A percentile compares a stretch with the other conserved stretches of the same genome.
These are phyloP conservation scores for Ferrisia virgata DNA, from an alignment of 2,888 invertebrate species.

Conservation along the genomic window DNA sequence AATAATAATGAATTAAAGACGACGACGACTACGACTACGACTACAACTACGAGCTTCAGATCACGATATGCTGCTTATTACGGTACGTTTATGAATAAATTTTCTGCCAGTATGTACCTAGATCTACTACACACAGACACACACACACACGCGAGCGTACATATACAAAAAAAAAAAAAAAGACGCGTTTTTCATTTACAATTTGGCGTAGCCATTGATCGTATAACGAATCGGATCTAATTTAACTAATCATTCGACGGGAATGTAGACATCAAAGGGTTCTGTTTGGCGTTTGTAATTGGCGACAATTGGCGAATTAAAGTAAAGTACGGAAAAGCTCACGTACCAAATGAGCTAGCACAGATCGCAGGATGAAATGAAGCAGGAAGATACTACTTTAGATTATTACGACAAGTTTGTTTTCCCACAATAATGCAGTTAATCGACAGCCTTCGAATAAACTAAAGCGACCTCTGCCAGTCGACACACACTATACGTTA, in stretches of 20 bases:
- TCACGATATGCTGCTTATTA: too few species aligned
- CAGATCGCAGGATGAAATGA: slow-evolving; percentile 36
- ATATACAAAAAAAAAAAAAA: too few species aligned
- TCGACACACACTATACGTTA: background rate
- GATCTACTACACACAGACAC: background rate
- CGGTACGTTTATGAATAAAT: too few species aligned
- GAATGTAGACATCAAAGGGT: slow-evolving; percentile 31
- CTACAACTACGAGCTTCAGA: too few species aligned
- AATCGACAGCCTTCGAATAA: slow-evolving; percentile 43
- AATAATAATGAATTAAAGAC: background rate
- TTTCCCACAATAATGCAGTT: slow-evolving; percentile 43
- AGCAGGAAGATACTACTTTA: slow-evolving; percentile 42
- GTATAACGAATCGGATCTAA: background rate
- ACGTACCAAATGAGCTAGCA: background rate
- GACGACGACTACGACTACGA: background rate
- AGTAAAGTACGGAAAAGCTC: slow-evolving; percentile 17
- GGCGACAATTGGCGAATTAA: slow-evolving; percentile 43
- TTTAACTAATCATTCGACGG: slow-evolving; percentile 4
- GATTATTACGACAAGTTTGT: slow-evolving; percentile 44
- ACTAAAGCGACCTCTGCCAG: slow-evolving; percentile 38
- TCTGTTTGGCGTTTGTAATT: slow-evolving; percentile 37
- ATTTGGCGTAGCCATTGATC: background rate
- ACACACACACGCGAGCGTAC: too few species aligned
- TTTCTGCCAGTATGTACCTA: background rate
- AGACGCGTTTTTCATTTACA: background rate